A percentile compares a stretch with the other conserved stretches of the same genome.
Conservation (phyloP, 2,113 vertebrate genomes). For the Rhinopomastus cyanomelas region DNA sequence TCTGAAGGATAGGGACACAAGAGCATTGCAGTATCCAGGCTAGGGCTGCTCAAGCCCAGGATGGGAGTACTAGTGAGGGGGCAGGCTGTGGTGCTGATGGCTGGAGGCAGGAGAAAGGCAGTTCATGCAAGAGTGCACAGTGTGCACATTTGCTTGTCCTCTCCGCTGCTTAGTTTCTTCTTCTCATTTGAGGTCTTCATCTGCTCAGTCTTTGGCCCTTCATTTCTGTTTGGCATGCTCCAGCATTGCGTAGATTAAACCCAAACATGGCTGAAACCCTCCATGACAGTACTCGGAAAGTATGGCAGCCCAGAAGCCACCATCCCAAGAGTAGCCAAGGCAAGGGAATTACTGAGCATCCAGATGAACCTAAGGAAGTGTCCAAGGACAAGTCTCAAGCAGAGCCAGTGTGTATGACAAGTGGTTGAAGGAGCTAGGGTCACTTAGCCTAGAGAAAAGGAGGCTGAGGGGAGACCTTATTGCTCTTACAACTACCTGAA, state of each 20-base stretch:
- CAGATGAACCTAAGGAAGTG: background rate
- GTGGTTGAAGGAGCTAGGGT: no score
- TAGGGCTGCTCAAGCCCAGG: background rate
- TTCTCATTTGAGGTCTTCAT: background rate
- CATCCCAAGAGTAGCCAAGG: background rate
- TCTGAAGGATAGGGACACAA: background rate
- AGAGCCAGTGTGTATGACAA: background rate
- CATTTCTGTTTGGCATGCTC: background rate
- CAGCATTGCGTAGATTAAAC: background rate
- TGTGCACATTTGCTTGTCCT: fast-evolving
- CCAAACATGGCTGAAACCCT: background rate
- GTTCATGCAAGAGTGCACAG: background rate
- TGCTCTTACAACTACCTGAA: no score
- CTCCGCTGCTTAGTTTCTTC: background rate
- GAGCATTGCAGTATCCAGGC: background rate
- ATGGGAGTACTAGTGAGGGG: fast-evolving
- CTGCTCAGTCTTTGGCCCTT: background rate
- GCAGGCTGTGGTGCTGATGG: background rate
- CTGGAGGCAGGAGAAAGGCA: background rate
- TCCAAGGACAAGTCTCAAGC: background rate
- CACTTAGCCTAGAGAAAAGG: no score
- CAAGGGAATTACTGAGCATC: background rate
- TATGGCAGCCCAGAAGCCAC: background rate
- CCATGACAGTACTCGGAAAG: background rate
- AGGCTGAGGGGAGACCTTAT: no score